Evolutionary conservation across 1,140 invertebrate genomes (phyloP).

Genomic region (Drosophila novamexicana): DNA sequence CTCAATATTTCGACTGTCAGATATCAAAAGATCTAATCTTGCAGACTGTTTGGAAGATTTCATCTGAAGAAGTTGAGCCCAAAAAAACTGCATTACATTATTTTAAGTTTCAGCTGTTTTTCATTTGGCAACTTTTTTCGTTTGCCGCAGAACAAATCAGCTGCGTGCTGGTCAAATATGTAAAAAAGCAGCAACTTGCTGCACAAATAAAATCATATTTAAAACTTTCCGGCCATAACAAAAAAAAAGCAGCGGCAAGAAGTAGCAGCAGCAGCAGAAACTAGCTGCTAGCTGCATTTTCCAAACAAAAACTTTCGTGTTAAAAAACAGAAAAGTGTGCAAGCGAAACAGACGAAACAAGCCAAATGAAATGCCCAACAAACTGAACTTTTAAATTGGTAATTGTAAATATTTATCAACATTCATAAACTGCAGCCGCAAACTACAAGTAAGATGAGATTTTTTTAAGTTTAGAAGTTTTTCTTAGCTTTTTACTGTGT

Average conservation of each 20-base stretch:
- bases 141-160: slow-evolving; percentile 51
- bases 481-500: not conserved
- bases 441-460: slow-evolving; percentile 17
- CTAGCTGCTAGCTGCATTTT: slow-evolving; percentile 52
- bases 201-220: slow-evolving; percentile 79
- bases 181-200: slow-evolving; percentile 64
- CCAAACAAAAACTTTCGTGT: slow-evolving; percentile 69
- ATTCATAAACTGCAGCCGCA: slow-evolving; percentile 45
- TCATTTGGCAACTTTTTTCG: slow-evolving; percentile 31
- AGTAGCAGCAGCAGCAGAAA: slow-evolving; percentile 32
- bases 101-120: slow-evolving; percentile 51
- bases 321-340: slow-evolving; percentile 62
- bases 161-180: slow-evolving; percentile 68
- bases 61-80: slow-evolving; percentile 16
- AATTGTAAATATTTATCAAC: slow-evolving; percentile 80
- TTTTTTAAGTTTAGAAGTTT: slow-evolving; percentile 5
- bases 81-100: slow-evolving; percentile 49
- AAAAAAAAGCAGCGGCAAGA: slow-evolving; percentile 23
- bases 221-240: slow-evolving; percentile 68
- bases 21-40: slow-evolving; percentile 19
- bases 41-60: slow-evolving; percentile 15
- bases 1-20: slow-evolving; percentile 15
- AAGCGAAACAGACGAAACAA: slow-evolving; percentile 36
- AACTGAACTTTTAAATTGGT: slow-evolving; percentile 76
- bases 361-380: slow-evolving; percentile 37